Evolutionary conservation across 2,888 invertebrate genomes (phyloP).

Genomic region (Steinernema carpocapsae): DNA sequence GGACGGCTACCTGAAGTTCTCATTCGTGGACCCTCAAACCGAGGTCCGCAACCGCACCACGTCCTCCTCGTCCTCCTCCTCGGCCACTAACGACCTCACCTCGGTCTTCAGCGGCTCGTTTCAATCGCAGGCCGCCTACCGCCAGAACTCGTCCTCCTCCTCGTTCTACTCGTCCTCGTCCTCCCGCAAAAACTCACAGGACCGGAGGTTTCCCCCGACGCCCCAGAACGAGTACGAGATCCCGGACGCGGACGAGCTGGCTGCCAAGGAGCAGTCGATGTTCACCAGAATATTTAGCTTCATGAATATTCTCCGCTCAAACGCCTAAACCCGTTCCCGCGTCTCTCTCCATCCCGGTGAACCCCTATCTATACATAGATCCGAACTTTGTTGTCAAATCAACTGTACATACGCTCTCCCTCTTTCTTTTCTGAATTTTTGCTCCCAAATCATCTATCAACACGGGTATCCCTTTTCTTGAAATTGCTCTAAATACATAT

Average conservation of each 20-base stretch:
- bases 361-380: background rate
- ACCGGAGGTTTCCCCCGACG: constrained; percentile 13
- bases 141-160: constrained; percentile 16
- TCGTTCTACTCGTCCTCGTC: constrained; percentile 27
- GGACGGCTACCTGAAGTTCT: constrained; percentile 6
- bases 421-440: background rate
- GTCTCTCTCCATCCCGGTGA: constrained; percentile 4
- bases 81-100: background rate
- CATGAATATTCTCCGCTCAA: constrained; percentile 17
- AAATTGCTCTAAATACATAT: constrained; percentile 17
- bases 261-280: background rate
- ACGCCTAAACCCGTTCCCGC: constrained; percentile 6
- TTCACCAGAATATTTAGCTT: background rate
- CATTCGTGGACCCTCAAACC: background rate
- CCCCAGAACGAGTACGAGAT: constrained; percentile 22
- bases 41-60: background rate
- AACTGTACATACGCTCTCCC: background rate
- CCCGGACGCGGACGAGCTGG: background rate
- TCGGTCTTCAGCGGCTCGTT: constrained; percentile 2
- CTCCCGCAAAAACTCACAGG: constrained; percentile 20
- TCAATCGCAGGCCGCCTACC: background rate
- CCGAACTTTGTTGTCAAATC: background rate
- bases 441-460: constrained; percentile 20
- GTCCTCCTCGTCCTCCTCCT: constrained; percentile 5
- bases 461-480: constrained; percentile 15